These are phyloP conservation scores for Serrognathus titanus DNA, from an alignment of 2,888 invertebrate genomes.

Conservation along the genomic window DNA sequence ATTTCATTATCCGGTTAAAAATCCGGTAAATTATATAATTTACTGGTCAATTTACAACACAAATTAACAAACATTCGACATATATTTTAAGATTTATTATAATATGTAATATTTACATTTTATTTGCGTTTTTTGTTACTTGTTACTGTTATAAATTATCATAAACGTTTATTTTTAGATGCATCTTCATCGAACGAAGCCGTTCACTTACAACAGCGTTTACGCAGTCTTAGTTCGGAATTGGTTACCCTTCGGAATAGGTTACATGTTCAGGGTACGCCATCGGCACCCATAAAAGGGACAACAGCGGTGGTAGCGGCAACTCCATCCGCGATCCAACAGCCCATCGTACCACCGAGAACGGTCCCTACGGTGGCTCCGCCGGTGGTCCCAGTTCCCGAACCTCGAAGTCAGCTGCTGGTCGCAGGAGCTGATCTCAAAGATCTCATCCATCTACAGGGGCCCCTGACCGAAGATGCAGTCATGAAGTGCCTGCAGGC, in stretches of 20 bases:
- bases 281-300: conserved; percentile 49
- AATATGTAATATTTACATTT: neutral
- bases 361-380: conserved; percentile 27
- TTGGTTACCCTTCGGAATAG: conserved; percentile 87
- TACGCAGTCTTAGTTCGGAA: conserved; percentile 87
- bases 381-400: conserved; percentile 28
- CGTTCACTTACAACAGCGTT: conserved; percentile 86
- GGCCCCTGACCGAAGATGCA: conserved; percentile 91
- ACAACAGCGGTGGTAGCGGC: conserved; percentile 35
- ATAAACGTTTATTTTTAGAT: conserved; percentile 59
- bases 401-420: conserved; percentile 21
- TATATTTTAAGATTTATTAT: no score
- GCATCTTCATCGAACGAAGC: conserved; percentile 93
- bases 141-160: conserved; percentile 13
- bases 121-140: neutral
- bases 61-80: no score
- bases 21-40: no score
- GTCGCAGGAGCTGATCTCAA: conserved; percentile 59
- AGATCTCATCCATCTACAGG: conserved; percentile 88
- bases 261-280: conserved; percentile 69
- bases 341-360: conserved; percentile 46
- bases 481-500: conserved; percentile 88
- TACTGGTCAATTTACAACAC: no score
- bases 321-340: conserved; percentile 35
- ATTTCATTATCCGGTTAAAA: no score